These are phyloP conservation scores for Drosophila acutilabella DNA, from an alignment of 2,888 invertebrate species.

Conservation along the genomic window DNA sequence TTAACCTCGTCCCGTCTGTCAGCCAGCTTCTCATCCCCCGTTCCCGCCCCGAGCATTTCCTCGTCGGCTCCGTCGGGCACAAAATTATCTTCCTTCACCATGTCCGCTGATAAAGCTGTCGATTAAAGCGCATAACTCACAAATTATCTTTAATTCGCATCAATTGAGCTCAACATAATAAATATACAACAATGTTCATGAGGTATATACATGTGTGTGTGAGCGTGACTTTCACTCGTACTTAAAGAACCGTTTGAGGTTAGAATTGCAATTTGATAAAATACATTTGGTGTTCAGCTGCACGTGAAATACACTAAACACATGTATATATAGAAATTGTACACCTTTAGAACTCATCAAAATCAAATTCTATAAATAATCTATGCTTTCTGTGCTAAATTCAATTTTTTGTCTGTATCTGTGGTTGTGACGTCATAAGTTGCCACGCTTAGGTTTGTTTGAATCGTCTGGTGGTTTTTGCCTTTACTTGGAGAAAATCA, in stretches of 20 bases:
- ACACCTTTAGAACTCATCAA: background rate
- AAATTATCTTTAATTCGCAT: slow-evolving; percentile 58
- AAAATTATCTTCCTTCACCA: slow-evolving; percentile 85
- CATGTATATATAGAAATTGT: background rate
- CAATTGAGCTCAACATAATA: slow-evolving; percentile 47
- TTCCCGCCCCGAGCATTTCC: slow-evolving; percentile 86
- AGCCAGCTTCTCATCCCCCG: slow-evolving; percentile 86
- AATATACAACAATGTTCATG: too few relatives aligned
- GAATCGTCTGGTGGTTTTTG: slow-evolving; percentile 9
- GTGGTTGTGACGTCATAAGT: slow-evolving; percentile 50
- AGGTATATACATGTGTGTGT: background rate
- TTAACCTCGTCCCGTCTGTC: slow-evolving; percentile 90
- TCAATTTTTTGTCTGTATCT: slow-evolving; percentile 6
- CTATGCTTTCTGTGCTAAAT: slow-evolving; percentile 4
- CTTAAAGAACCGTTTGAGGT: slow-evolving; percentile 32
- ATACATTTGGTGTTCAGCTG: background rate
- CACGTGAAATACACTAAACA: background rate
- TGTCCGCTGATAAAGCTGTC: slow-evolving; percentile 74
- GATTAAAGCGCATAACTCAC: slow-evolving; percentile 26
- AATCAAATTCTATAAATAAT: background rate
- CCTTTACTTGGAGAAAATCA: slow-evolving; percentile 50
- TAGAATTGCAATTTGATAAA: slow-evolving; percentile 14
- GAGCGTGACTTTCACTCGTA: slow-evolving; percentile 21
- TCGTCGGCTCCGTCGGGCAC: slow-evolving; percentile 89
- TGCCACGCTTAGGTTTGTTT: slow-evolving; percentile 6